phyloP scores from a whole-genome alignment of 2,797 vertebrate genomes.

The Phataginus tetradactyla region DNA sequence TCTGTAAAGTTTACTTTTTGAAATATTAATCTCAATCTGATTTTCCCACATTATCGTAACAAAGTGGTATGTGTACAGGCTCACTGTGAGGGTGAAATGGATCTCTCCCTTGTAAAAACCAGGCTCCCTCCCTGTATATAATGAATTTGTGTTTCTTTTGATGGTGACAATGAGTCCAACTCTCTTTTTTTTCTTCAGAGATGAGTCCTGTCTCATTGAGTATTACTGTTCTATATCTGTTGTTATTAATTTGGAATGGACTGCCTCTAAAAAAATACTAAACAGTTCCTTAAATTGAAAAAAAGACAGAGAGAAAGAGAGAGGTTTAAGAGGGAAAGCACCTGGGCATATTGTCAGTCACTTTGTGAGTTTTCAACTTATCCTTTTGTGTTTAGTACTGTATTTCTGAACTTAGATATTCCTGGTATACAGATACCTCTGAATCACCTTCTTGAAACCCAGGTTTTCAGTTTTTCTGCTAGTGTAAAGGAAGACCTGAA shows the following conservation, averaged over 20 bases:
- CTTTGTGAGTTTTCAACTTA: not conserved
- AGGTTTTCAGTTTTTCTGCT: not conserved
- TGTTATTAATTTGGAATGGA: not conserved
- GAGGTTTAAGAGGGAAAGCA: not conserved
- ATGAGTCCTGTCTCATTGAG: not conserved
- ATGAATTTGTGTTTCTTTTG: not conserved
- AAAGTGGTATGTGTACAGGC: no score
- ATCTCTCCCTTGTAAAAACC: not conserved
- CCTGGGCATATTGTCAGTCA: not conserved
- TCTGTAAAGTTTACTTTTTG: not conserved
- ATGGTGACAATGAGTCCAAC: not conserved
- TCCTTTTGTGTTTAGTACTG: not conserved
- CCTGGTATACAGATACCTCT: not conserved
- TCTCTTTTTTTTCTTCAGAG: not conserved
- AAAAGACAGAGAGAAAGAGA: not conserved
- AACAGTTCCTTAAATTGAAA: not conserved
- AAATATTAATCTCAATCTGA: not conserved
- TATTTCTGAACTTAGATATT: not conserved
- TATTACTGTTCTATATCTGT: not conserved
- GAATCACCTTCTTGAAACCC: not conserved
- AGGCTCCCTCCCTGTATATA: not conserved
- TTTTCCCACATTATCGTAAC: not conserved
- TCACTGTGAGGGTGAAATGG: not conserved
- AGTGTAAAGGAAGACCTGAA: not conserved
- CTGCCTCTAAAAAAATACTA: not conserved